phyloP scores from a whole-genome alignment of 2,888 invertebrate species.

The Pyrochroa serraticornis region DNA sequence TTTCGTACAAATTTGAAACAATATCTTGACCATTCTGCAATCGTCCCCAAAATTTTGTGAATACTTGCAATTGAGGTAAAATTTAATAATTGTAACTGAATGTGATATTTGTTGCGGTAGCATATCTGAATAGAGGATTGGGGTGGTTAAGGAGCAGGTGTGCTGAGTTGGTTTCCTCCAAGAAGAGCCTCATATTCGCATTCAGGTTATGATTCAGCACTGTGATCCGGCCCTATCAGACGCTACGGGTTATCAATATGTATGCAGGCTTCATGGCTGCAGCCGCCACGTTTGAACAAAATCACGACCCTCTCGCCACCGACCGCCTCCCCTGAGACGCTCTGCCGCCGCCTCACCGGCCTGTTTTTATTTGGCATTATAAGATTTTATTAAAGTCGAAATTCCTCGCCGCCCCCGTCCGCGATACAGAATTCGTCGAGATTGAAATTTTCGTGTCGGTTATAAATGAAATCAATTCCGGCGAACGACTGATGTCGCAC shows the following conservation, averaged over 20 bases:
- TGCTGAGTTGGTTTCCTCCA: too few relatives aligned
- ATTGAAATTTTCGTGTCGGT: constrained; percentile 49
- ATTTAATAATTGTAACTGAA: too few relatives aligned
- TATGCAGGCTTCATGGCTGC: constrained; percentile 38
- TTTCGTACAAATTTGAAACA: too few relatives aligned
- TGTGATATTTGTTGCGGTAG: too few relatives aligned
- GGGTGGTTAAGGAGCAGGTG: too few relatives aligned
- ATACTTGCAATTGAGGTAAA: too few relatives aligned
- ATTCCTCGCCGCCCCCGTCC: constrained; percentile 1
- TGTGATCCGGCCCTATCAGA: constrained; percentile 37
- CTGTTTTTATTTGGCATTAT: constrained; percentile 38
- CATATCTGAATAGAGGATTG: too few relatives aligned
- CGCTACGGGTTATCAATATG: constrained; percentile 46
- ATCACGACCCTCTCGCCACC: constrained; percentile 38
- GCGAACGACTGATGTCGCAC: constrained; percentile 39
- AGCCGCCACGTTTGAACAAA: constrained; percentile 34
- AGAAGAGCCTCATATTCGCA: constrained; percentile 28
- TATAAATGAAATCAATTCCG: constrained; percentile 53
- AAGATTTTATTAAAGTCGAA: constrained; percentile 39
- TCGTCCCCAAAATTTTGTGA: too few relatives aligned
- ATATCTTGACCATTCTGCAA: too few relatives aligned
- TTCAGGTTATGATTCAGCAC: constrained; percentile 39
- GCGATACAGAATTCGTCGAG: constrained; percentile 22
- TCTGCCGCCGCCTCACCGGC: not conserved
- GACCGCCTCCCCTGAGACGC: constrained; percentile 8